A percentile compares a stretch with the other conserved stretches of the same genome.
Evolutionary conservation across 2,797 vertebrate species (phyloP).

Genomic region (Chelidonichthys spinosus): DNA sequence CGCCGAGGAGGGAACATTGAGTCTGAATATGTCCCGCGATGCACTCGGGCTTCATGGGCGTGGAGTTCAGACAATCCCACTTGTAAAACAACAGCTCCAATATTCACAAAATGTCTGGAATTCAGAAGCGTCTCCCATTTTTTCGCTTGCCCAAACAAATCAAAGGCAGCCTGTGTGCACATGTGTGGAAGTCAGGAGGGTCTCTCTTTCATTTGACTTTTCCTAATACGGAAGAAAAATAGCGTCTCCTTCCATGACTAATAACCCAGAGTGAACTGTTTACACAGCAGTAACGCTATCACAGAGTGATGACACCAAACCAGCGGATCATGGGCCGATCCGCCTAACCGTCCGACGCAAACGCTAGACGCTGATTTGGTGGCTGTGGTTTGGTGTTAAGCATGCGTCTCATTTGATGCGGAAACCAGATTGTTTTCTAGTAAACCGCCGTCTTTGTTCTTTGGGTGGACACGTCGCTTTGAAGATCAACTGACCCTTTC

Average conservation of each 20-base stretch:
- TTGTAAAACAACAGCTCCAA: conserved; percentile 71
- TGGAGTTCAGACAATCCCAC: conserved; percentile 56
- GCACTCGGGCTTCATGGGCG: conserved; percentile 51
- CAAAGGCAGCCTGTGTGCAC: conserved; percentile 43
- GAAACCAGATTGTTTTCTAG: conserved; percentile 17
- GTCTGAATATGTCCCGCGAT: conserved; percentile 70
- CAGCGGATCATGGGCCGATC: neutral
- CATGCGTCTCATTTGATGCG: conserved; percentile 27
- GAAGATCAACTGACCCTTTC: conserved; percentile 20
- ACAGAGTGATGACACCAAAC: neutral
- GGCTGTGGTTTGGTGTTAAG: neutral
- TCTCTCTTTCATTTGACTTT: neutral
- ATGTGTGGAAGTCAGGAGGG: conserved; percentile 23
- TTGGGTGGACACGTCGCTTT: conserved; percentile 19
- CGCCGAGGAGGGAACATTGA: conserved; percentile 43
- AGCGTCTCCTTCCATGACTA: conserved; percentile 1
- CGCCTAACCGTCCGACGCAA: neutral
- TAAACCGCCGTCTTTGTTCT: conserved; percentile 22
- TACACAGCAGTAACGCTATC: neutral
- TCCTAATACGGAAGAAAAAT: neutral
- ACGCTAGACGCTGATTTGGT: neutral
- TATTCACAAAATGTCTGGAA: conserved; percentile 78
- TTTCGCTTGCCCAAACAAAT: conserved; percentile 65
- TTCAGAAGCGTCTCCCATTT: conserved; percentile 61
- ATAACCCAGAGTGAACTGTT: neutral